A percentile compares a stretch with the other conserved stretches of the same genome.
Conservation (phyloP, 2,113 vertebrate species). For the Silurus glanis region DNA sequence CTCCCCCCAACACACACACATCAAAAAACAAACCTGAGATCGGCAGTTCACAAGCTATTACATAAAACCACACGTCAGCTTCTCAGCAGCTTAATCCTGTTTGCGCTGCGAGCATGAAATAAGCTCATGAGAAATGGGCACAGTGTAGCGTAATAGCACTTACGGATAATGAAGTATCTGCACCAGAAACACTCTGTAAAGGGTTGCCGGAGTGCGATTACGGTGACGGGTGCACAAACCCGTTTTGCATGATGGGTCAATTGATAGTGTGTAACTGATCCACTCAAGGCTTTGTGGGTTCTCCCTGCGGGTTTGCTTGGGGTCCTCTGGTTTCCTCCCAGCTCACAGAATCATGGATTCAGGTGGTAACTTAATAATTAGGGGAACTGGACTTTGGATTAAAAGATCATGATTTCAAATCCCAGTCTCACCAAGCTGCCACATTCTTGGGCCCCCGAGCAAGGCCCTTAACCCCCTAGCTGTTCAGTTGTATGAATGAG, state of each 20-base stretch:
- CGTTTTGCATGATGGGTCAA: not conserved
- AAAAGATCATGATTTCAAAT: too few relatives aligned
- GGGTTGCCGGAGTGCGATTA: not conserved
- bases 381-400: too few relatives aligned
- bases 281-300: not conserved
- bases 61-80: not conserved
- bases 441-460: too few relatives aligned
- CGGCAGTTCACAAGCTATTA: constrained; percentile 21
- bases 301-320: not conserved
- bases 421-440: too few relatives aligned
- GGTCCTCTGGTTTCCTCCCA: not conserved
- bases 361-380: too few relatives aligned
- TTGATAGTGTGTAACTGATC: not conserved
- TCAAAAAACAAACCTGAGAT: not conserved
- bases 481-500: too few relatives aligned
- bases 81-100: constrained; percentile 5
- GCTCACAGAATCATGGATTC: not conserved
- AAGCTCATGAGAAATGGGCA: not conserved
- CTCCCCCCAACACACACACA: too few relatives aligned
- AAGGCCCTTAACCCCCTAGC: too few relatives aligned
- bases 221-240: not conserved
- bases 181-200: not conserved
- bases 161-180: not conserved
- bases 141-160: not conserved
- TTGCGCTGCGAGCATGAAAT: constrained; percentile 5